Percentiles rank a stretch among this genome's conserved stretches.
phyloP scores from a whole-genome alignment of 2,888 invertebrate genomes.

The Linnaemya vulpina region DNA sequence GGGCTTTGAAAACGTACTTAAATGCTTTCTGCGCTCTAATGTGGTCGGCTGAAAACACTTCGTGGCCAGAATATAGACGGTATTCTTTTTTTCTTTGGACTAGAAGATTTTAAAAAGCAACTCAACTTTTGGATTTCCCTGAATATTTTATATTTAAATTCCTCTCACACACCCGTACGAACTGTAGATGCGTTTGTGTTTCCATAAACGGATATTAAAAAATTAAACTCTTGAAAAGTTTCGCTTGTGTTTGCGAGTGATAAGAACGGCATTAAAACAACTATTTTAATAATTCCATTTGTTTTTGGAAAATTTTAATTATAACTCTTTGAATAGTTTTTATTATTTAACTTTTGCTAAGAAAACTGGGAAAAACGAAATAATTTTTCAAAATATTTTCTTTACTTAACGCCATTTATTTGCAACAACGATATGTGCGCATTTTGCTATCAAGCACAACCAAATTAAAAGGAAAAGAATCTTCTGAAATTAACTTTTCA shows the following conservation, averaged over 20 bases:
- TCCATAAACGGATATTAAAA: neutral
- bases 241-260: slow-evolving; percentile 26
- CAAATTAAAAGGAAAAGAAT: slow-evolving; percentile 38
- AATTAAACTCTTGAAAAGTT: neutral
- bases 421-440: slow-evolving; percentile 20
- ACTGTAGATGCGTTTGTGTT: too few relatives aligned
- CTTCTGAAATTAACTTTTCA: slow-evolving; percentile 69
- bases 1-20: too few relatives aligned
- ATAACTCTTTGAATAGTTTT: slow-evolving; percentile 36
- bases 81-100: too few relatives aligned
- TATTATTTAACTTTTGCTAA: slow-evolving; percentile 21
- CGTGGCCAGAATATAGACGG: too few relatives aligned
- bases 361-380: slow-evolving; percentile 16
- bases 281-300: slow-evolving; percentile 18
- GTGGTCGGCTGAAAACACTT: too few relatives aligned
- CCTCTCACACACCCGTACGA: too few relatives aligned
- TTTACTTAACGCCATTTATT: slow-evolving; percentile 57
- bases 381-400: slow-evolving; percentile 45
- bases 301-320: slow-evolving; percentile 41
- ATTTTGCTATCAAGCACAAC: slow-evolving; percentile 8
- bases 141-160: too few relatives aligned
- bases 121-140: too few relatives aligned
- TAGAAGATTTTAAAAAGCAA: too few relatives aligned
- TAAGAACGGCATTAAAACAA: slow-evolving; percentile 31
- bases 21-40: too few relatives aligned